Conservation (phyloP, 2,113 vertebrate genomes). For the Parus major region DNA sequence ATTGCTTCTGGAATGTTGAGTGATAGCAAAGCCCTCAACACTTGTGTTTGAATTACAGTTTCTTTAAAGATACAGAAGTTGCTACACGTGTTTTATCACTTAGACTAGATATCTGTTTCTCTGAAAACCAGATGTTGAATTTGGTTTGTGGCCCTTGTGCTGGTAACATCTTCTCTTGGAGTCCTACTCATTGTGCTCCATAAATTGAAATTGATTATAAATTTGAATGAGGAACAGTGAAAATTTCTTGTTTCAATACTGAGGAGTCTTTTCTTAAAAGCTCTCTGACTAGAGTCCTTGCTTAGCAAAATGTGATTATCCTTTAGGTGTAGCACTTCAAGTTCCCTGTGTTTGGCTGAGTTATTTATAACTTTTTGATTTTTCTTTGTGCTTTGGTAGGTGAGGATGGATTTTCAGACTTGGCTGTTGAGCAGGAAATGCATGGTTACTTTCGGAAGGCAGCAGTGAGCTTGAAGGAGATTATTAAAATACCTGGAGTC, state of each 20-base stretch:
- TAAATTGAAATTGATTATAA: background rate
- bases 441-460: conserved; percentile 83
- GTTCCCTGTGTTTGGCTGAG: background rate
- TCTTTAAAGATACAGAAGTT: background rate
- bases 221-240: background rate
- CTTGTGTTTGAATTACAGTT: background rate
- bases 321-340: background rate
- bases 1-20: background rate
- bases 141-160: background rate
- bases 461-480: conserved; percentile 76
- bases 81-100: background rate
- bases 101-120: background rate
- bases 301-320: background rate
- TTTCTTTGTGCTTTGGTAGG: conserved; percentile 52
- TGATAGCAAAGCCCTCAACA: background rate
- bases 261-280: background rate
- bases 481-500: conserved; percentile 85
- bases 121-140: background rate
- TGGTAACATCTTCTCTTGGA: background rate
- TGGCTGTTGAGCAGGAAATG: conserved; percentile 69
- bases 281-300: background rate
- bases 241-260: background rate
- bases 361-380: background rate
- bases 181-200: fast-evolving
- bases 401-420: conserved; percentile 54